A percentile compares a stretch with the other conserved stretches of the same genome.
These are phyloP conservation scores for Hypsibius dujardini DNA, from an alignment of 1,140 invertebrate species.

Conservation along the genomic window DNA sequence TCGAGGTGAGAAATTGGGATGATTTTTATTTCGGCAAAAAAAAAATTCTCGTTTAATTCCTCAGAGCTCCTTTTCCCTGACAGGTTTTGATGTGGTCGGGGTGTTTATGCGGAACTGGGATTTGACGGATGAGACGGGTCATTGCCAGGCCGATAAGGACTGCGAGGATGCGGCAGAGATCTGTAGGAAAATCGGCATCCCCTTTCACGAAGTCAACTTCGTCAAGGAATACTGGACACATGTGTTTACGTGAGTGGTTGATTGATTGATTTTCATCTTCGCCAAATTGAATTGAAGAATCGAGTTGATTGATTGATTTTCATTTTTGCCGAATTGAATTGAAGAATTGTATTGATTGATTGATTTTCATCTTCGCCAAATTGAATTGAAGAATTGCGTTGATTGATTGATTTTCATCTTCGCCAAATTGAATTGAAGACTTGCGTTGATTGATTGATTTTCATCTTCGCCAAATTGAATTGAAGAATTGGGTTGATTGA, in stretches of 20 bases:
- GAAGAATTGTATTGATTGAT: too few relatives aligned
- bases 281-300: too few relatives aligned
- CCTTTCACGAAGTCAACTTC: slow-evolving; percentile 38
- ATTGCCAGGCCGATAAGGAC: slow-evolving; percentile 60
- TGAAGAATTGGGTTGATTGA: too few relatives aligned
- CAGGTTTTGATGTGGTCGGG: slow-evolving; percentile 63
- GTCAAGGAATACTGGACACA: slow-evolving; percentile 74
- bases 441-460: too few relatives aligned
- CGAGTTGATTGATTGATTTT: too few relatives aligned
- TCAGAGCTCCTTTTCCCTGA: slow-evolving; percentile 24
- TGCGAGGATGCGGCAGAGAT: slow-evolving; percentile 62
- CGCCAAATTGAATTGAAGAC: too few relatives aligned
- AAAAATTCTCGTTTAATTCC: slow-evolving; percentile 22
- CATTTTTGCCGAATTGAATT: too few relatives aligned
- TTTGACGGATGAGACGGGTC: slow-evolving; percentile 59
- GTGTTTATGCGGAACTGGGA: slow-evolving; percentile 96
- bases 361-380: not conserved
- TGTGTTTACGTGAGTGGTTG: slow-evolving; percentile 56
- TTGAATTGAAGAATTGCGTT: too few relatives aligned
- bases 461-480: too few relatives aligned
- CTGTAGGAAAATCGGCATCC: slow-evolving; percentile 58
- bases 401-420: too few relatives aligned
- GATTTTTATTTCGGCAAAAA: slow-evolving; percentile 20
- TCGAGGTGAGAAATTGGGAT: slow-evolving; percentile 23
- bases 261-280: not conserved